Evolutionary conservation across 2,113 vertebrate species (phyloP).

Genomic region (Macrotis lagotis): DNA sequence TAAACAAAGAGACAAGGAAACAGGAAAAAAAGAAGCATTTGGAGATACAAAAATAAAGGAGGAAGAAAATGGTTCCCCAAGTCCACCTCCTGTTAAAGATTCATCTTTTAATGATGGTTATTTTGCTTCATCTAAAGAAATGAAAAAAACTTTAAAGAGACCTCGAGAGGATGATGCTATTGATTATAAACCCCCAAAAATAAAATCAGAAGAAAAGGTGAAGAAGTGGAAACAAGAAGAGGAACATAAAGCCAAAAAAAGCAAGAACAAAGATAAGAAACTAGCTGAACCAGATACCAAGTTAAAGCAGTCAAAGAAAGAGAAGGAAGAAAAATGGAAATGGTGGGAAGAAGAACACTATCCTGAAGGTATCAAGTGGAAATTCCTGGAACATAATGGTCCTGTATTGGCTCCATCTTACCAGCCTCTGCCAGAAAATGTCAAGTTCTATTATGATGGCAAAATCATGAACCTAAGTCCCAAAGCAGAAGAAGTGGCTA

Average conservation of each 20-base stretch:
- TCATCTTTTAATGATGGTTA: slow-evolving; percentile 93
- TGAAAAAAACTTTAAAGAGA: slow-evolving; percentile 90
- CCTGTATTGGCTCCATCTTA: slow-evolving; percentile 96
- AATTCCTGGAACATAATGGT: slow-evolving; percentile 96
- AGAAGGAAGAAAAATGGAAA: slow-evolving; percentile 95
- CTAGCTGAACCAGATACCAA: slow-evolving; percentile 86
- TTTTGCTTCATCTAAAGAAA: slow-evolving; percentile 87
- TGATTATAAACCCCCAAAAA: slow-evolving; percentile 95
- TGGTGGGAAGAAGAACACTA: slow-evolving; percentile 97
- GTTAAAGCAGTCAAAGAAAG: slow-evolving; percentile 87
- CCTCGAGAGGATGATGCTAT: slow-evolving; percentile 89
- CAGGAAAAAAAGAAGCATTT: slow-evolving; percentile 91
- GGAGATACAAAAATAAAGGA: slow-evolving; percentile 91
- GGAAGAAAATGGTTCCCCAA: slow-evolving; percentile 96
- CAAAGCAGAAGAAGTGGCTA: slow-evolving; percentile 95
- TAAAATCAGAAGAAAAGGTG: slow-evolving; percentile 94
- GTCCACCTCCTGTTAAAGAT: slow-evolving; percentile 90
- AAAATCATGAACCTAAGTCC: slow-evolving; percentile 93
- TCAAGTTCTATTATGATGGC: slow-evolving; percentile 95
- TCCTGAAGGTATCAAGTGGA: slow-evolving; percentile 97
- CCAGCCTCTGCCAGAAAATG: slow-evolving; percentile 92
- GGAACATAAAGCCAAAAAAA: no score
- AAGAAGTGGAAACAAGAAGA: slow-evolving; percentile 98
- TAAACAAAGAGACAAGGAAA: no score
- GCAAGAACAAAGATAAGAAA: slow-evolving; percentile 92